These are phyloP conservation scores for Odontophorus gujanensis DNA, from an alignment of 2,113 vertebrate genomes.

Conservation along the genomic window DNA sequence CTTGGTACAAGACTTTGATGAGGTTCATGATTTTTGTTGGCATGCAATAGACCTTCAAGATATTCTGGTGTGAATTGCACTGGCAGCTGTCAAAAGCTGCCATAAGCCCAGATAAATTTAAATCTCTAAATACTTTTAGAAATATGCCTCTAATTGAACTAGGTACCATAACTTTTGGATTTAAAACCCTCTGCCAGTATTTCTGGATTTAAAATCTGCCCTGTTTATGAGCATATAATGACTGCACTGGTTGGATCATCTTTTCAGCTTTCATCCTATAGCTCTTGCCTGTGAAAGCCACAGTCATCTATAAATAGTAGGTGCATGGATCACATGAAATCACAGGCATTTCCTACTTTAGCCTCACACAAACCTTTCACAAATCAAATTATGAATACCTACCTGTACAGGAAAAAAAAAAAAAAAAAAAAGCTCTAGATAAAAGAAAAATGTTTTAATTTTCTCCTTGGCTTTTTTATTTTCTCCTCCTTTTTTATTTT, in stretches of 20 bases:
- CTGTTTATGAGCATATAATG: neutral
- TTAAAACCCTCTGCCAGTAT: neutral
- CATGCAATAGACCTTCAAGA: conserved; percentile 44
- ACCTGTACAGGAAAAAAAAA: neutral
- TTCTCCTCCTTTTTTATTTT: conserved; percentile 7
- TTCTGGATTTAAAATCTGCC: neutral
- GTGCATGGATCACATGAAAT: neutral
- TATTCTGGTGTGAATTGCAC: conserved; percentile 30
- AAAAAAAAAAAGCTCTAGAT: neutral
- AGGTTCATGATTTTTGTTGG: conserved; percentile 55
- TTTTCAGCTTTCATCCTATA: neutral
- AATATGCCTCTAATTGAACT: conserved; percentile 15
- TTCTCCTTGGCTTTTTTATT: neutral
- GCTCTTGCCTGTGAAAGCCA: neutral
- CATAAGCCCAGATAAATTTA: conserved; percentile 31
- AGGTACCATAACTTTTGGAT: conserved; percentile 4
- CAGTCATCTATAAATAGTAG: neutral
- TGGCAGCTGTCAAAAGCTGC: conserved; percentile 47
- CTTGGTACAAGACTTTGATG: conserved; percentile 35
- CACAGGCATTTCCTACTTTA: neutral
- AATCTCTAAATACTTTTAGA: neutral
- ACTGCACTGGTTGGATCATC: neutral
- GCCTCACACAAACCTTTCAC: neutral
- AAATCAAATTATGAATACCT: neutral
- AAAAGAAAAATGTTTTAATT: neutral